Base-by-base conservation (phyloP, 53 echinoderm and acorn worm genomes). In the Stichopus horrens region DNA sequence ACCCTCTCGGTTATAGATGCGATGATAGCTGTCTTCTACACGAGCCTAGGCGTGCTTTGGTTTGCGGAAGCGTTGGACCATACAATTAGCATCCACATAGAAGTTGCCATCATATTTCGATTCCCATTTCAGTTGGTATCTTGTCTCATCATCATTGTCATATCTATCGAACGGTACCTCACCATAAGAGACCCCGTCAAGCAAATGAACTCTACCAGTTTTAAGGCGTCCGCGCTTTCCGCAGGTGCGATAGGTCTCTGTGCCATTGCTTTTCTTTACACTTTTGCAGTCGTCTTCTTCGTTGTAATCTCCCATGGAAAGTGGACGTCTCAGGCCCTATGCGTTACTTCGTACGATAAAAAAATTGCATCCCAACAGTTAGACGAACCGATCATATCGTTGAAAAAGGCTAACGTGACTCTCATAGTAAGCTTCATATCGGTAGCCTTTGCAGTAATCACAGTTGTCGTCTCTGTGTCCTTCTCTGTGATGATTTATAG, bases 401-500 rank as follows among this genome's bases (percentile, higher is more conserved):
- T 63, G 18, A 71, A 7, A 4, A 20, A 19, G 0, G 71, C 18
- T 18, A 59, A 8, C 59, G 18, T 7, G 71, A 20, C 19, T n/a
- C 6, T n/a, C 4, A 18, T 71, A 19, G 6, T 71, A 7, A 71
- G 71, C n/a, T 71, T 6, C n/a, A 20, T 71, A 16, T 71, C 18
- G 71, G 71, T 71, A 18, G 18, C 71, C 18, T 16, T 7, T 16
- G 71, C 18, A 71, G 19, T 71, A n/a, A 18, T 71, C 4, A 19
- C 71, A 14, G 71, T 71, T 7, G 6, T 3, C 6, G 19, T 71
- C 18, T 71, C 71, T 4, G 71, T 71, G 14, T 19, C 71, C 7
- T n/a, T 71, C 6, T 71, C 71, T 71, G 16, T 71, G 18, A 71
- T 71, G 71, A 71, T 71, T 71, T 71, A 71, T 71, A 71, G 71